Evolutionary conservation across 1,140 invertebrate genomes (phyloP).

Genomic region (Archivesica marissinica): DNA sequence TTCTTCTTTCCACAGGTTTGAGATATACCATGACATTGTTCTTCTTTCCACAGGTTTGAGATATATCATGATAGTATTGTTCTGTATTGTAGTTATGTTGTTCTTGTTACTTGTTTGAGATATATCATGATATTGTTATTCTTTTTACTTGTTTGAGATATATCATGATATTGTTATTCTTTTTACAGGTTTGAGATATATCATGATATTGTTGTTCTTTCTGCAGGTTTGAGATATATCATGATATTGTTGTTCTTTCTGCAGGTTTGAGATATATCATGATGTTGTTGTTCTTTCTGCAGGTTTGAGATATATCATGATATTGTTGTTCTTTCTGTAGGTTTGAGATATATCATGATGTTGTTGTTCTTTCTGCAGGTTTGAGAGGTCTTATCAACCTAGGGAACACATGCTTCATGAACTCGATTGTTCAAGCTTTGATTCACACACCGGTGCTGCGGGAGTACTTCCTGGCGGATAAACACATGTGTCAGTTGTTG

Average conservation of each 20-base stretch:
- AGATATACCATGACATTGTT: too few species aligned
- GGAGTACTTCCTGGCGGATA: conserved; percentile 97
- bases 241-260: too few species aligned
- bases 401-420: conserved; percentile 99
- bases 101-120: neutral
- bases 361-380: conserved; percentile 73
- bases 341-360: too few species aligned
- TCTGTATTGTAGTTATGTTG: neutral
- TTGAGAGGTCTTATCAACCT: conserved; percentile 95
- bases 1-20: too few species aligned
- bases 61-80: too few species aligned
- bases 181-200: neutral
- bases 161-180: neutral
- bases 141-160: neutral
- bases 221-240: too few species aligned
- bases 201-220: too few species aligned
- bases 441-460: conserved; percentile 97
- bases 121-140: neutral
- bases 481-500: conserved; percentile 87
- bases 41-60: too few species aligned
- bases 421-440: conserved; percentile 97
- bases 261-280: too few species aligned
- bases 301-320: too few species aligned
- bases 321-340: too few species aligned
- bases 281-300: too few species aligned